A percentile compares a stretch with the other conserved stretches of the same genome.
These are phyloP conservation scores for Clinocottus analis DNA, from an alignment of 2,113 vertebrate species.

Conservation along the genomic window DNA sequence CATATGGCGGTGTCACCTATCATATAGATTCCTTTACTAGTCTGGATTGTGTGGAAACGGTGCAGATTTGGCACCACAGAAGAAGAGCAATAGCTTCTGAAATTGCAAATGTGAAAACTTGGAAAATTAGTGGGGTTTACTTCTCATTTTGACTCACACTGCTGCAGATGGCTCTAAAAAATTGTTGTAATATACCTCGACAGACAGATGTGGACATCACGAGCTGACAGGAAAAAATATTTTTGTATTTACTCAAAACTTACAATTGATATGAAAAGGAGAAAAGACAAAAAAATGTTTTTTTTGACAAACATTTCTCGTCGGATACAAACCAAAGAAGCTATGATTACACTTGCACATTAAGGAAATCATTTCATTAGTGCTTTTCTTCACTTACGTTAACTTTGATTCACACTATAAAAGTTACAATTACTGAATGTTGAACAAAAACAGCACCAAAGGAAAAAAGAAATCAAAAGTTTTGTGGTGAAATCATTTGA, in stretches of 20 bases:
- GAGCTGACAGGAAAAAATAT: neutral
- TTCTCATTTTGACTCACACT: neutral
- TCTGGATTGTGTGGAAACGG: neutral
- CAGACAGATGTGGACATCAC: neutral
- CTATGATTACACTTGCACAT: neutral
- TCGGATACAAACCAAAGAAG: neutral
- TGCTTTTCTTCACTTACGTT: neutral
- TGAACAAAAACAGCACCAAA: neutral
- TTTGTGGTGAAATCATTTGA: neutral
- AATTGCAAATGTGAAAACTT: neutral
- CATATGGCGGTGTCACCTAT: neutral
- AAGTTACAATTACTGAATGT: neutral
- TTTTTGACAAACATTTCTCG: neutral
- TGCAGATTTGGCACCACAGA: neutral
- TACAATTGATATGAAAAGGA: neutral
- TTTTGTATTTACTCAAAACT: neutral
- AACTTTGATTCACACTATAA: neutral
- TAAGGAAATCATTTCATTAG: neutral
- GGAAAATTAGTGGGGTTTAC: neutral
- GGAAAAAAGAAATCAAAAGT: neutral
- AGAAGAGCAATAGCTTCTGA: neutral
- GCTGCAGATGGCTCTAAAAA: neutral
- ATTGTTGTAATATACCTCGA: neutral
- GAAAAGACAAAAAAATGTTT: neutral
- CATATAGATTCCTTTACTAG: neutral